Base-by-base conservation (phyloP, 1,140 invertebrate species). In the Polypedilum pembai region DNA sequence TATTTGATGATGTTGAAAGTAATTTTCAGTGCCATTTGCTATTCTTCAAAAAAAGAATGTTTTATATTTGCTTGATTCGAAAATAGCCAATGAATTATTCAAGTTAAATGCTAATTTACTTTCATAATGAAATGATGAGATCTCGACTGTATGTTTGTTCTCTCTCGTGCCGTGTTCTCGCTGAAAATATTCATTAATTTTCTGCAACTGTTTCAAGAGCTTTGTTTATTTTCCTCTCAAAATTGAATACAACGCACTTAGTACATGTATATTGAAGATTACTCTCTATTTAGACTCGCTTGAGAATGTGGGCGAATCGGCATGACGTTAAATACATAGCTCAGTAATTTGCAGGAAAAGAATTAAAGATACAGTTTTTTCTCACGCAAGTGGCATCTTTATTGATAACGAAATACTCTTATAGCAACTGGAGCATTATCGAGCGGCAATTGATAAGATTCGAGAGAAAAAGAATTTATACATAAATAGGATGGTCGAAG, bases 171-270 rank as follows among this genome's bases (percentile, higher is more conserved):
- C 24, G 24, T 33, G 24, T 33, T 33, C 5, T 33, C 5, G 24
- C 5, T 33, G 24, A 56, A 12, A 56, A 56, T 12, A 15, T n/a
- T 56, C 10, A 15, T n/a, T 4, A 56, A 4, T 56, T 56, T 12
- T 56, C 45, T 56, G 45, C 45, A 10, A 18, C 65, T 69, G 65
- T 69, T 33, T 69, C 65, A 69, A 69, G 65, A 69, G 65, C 20
- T 69, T 69, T 69, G 65, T 69, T 69, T 69, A 69, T 20, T 69
- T 69, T 69, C 65, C 20, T 69, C 65, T 69, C 65, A n/a, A 69
- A 69, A 18, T 17, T 17, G 3, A 66, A 69, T 33, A 18, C 8
- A 69, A 20, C 20, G 65, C 3, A 20, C 8, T 8, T 3, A 21
- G 65, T 12, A 17, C n/a, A 56, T 56, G 3, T 12, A 8, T 15